These are phyloP conservation scores for Macrosiphum euphorbiae DNA, from an alignment of 2,888 invertebrate species.

Conservation along the genomic window DNA sequence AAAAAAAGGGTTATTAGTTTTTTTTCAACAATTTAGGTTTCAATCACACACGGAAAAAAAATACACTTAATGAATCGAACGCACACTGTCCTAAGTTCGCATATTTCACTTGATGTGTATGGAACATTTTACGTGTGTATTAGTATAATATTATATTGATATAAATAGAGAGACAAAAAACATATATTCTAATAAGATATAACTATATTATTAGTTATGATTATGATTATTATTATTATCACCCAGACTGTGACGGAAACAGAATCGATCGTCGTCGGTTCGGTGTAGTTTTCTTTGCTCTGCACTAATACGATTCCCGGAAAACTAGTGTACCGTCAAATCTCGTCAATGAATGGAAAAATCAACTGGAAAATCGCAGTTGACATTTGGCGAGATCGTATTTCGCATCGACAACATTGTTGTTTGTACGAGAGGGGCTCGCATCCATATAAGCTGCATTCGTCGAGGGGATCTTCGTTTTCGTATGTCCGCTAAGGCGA, in stretches of 20 bases:
- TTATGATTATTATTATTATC: background rate
- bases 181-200: background rate
- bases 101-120: background rate
- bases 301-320: background rate
- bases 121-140: background rate
- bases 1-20: too few relatives aligned
- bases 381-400: background rate
- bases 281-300: background rate
- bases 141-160: background rate
- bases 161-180: background rate
- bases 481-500: background rate
- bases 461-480: background rate
- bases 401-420: background rate
- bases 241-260: background rate
- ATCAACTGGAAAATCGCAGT: background rate
- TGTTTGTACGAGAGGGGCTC: background rate
- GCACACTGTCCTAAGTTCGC: background rate
- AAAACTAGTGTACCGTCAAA: background rate
- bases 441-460: background rate
- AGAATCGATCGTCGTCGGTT: background rate
- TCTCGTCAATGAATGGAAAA: background rate
- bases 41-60: background rate
- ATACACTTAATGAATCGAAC: background rate
- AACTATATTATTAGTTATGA: background rate
- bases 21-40: background rate